Evolutionary conservation across 2,888 invertebrate genomes (phyloP), one percentile per base, ranked within the genome.

Genomic region (Acrocyrtus sp.): DNA sequence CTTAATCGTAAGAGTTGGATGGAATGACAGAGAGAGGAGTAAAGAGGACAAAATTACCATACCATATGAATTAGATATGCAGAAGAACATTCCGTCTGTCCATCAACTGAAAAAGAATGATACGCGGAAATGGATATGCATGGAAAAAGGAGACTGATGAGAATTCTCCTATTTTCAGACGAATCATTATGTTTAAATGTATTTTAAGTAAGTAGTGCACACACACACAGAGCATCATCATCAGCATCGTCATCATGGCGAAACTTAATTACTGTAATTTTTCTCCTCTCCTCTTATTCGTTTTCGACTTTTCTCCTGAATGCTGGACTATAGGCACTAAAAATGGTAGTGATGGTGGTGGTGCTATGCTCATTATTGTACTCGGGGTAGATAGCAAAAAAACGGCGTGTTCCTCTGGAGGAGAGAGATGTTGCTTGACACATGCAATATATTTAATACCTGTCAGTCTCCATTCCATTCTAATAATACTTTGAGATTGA

Each of bases 351-450:
- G 15, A 17, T 17, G 15, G 17, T 43, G 43, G n/a, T 17, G 3
- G 12, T 43, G 48, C 15, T 48, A 15, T 48, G 24, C 48, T 48
- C 24, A 48, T 22, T 22, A 22, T 15, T 17, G 17, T 10, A 21
- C 47, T 3, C 22, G 10, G 19, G 6, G 5, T 50, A 50, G 5
- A 56, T 22, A 22, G n/a, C n/a, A n/a, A n/a, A n/a, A n/a, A n/a
- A n/a, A n/a, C n/a, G n/a, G n/a, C n/a, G n/a, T n/a, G n/a, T n/a
- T 21, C 27, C 45, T 57, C 57, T 57, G 57, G 57, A 57, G 57
- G 45, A n/a, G n/a, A n/a, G n/a, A n/a, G n/a, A n/a, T n/a, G n/a
- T n/a, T n/a, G n/a, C n/a, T n/a, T n/a, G n/a, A n/a, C n/a, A n/a
- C n/a, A n/a, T n/a, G n/a, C n/a, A n/a, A n/a, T n/a, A n/a, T n/a